Percentiles rank a stretch among this genome's conserved stretches.
Evolutionary conservation across 1,140 invertebrate species (phyloP).

Genomic region (Sarcophaga bullata): DNA sequence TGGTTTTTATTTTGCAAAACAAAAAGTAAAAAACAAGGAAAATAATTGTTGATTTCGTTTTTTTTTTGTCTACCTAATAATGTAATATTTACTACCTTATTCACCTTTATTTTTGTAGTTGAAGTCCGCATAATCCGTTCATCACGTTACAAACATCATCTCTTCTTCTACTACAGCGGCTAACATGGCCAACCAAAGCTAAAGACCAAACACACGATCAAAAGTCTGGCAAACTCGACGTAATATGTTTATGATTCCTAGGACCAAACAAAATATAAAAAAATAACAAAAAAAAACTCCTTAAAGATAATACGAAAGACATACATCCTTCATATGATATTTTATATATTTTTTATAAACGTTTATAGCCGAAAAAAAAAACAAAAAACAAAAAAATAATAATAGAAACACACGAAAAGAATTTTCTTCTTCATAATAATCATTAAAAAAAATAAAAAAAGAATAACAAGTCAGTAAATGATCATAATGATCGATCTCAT

Average conservation of each 20-base stretch:
- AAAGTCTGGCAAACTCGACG: slow-evolving; percentile 54
- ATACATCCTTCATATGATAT: neutral
- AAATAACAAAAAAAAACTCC: slow-evolving; percentile 1
- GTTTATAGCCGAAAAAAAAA: too few species aligned
- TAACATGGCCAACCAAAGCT: slow-evolving; percentile 45
- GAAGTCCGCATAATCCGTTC: slow-evolving; percentile 62
- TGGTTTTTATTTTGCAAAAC: too few species aligned
- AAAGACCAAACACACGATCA: slow-evolving; percentile 55
- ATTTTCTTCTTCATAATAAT: neutral
- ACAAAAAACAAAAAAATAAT: neutral
- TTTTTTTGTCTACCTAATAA: slow-evolving; percentile 44
- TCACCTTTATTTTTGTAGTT: slow-evolving; percentile 31
- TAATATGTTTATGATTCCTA: slow-evolving; percentile 45
- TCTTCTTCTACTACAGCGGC: slow-evolving; percentile 46
- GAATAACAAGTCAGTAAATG: neutral
- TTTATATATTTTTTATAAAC: slow-evolving; percentile 14
- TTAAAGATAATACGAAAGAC: neutral
- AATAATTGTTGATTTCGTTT: slow-evolving; percentile 7
- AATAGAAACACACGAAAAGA: neutral
- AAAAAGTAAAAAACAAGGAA: too few species aligned
- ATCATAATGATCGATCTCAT: slow-evolving; percentile 39
- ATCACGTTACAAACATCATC: slow-evolving; percentile 56
- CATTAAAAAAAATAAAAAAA: neutral
- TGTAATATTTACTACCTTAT: neutral
- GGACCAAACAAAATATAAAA: neutral